Conservation (phyloP, 2,113 vertebrate species). For the Patagioenas fasciata region DNA sequence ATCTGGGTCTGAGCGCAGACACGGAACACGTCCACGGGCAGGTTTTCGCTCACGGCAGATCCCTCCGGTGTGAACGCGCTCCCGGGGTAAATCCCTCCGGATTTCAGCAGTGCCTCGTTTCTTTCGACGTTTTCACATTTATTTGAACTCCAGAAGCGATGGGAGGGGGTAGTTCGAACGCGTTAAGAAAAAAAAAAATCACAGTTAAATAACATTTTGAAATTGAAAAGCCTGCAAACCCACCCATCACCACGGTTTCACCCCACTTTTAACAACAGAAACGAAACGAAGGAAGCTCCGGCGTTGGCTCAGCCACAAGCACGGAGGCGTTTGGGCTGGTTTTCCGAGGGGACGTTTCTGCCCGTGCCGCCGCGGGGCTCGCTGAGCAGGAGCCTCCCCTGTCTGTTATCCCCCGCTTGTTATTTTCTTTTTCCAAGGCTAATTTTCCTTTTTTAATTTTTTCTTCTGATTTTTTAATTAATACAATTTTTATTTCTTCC, state of each 20-base stretch:
- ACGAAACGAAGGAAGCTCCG: constrained; percentile 4
- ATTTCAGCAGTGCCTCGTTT: not conserved
- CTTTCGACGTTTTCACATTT: not conserved
- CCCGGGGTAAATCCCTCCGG: not conserved
- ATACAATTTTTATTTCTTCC: not conserved
- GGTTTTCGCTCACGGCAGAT: not conserved
- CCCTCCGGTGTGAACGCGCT: not conserved
- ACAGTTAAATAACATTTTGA: not conserved
- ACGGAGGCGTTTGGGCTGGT: not conserved
- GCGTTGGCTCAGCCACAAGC: not conserved
- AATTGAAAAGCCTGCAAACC: not conserved
- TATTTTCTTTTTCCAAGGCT: not conserved
- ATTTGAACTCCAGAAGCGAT: not conserved
- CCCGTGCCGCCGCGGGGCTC: not conserved
- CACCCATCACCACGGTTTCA: not conserved
- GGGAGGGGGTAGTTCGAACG: not conserved
- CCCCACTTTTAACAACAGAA: not conserved
- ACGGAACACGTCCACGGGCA: not conserved
- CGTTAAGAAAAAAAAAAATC: not conserved
- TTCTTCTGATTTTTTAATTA: not conserved
- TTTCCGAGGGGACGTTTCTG: not conserved
- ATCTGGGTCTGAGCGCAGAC: not conserved
- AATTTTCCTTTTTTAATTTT: too few relatives aligned
- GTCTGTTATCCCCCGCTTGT: not conserved
- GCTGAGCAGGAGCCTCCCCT: not conserved